phyloP scores from a whole-genome alignment of 2,797 vertebrate genomes.

The Pelobates cultripes region DNA sequence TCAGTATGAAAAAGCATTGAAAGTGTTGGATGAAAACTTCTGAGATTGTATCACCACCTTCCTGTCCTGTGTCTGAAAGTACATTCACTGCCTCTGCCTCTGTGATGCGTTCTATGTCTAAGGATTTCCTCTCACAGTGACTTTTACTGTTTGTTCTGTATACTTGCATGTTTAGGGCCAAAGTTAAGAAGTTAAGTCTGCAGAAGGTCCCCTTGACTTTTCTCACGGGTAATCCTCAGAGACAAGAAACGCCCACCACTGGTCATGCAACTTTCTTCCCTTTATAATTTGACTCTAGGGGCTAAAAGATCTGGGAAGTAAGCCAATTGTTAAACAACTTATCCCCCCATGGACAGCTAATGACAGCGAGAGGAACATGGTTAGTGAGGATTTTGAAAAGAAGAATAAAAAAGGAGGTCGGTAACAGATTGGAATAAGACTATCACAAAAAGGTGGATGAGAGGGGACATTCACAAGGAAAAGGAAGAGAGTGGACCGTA shows the following conservation, averaged over 20 bases:
- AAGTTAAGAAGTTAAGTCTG: conserved; percentile 13
- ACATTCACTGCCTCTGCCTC: neutral
- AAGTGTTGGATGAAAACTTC: too few species aligned
- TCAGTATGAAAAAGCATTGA: too few species aligned
- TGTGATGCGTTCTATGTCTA: neutral
- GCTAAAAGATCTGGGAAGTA: conserved; percentile 4
- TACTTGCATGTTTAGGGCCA: neutral
- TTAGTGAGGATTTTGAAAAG: too few species aligned
- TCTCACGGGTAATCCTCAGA: conserved; percentile 39
- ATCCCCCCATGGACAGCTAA: neutral
- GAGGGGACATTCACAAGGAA: too few species aligned
- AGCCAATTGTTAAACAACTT: conserved; percentile 25
- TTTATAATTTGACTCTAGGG: conserved; percentile 12
- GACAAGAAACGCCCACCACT: conserved; percentile 24
- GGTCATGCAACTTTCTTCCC: conserved; percentile 1
- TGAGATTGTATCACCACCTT: too few species aligned
- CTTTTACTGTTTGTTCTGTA: neutral
- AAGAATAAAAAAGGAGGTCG: too few species aligned
- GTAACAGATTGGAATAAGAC: too few species aligned
- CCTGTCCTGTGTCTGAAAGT: neutral
- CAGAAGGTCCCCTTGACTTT: conserved; percentile 25
- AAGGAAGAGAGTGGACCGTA: too few species aligned
- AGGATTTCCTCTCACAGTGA: neutral
- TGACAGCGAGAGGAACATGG: neutral
- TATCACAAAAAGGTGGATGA: too few species aligned